Percentiles rank a stretch among this genome's conserved stretches.
Evolutionary conservation across 1,140 invertebrate genomes (phyloP).

Genomic region (Hormaphis cornu): DNA sequence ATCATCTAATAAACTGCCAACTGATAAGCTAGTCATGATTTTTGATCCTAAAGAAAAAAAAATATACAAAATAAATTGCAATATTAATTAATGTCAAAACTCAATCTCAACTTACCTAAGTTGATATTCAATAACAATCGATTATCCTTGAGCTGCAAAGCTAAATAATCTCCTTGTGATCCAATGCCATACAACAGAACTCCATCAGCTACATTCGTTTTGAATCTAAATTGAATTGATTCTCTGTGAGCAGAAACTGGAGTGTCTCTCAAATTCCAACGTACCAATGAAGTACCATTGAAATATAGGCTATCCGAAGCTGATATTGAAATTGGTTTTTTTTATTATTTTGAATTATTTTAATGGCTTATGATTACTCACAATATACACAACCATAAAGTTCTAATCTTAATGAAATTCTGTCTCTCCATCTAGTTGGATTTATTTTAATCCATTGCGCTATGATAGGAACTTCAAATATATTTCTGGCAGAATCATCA

Average conservation of each 20-base stretch:
- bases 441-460: constrained; percentile 92
- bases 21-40: constrained; percentile 65
- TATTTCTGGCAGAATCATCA: constrained; percentile 68
- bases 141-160: constrained; percentile 61
- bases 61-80: neutral
- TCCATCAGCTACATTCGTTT: constrained; percentile 81
- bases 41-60: constrained; percentile 31
- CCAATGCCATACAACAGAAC: constrained; percentile 84
- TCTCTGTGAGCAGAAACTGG: constrained; percentile 73
- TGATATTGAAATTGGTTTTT: constrained; percentile 44
- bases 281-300: constrained; percentile 67
- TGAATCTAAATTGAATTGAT: constrained; percentile 82
- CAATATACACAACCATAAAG: constrained; percentile 90
- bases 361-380: constrained; percentile 44
- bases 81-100: neutral
- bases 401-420: constrained; percentile 88
- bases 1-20: constrained; percentile 90
- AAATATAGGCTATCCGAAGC: constrained; percentile 75
- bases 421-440: constrained; percentile 88
- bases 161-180: constrained; percentile 88
- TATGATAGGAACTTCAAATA: constrained; percentile 91
- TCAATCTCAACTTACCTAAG: constrained; percentile 23
- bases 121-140: constrained; percentile 32
- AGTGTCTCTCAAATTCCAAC: constrained; percentile 62
- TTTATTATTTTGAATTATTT: neutral